Evolutionary conservation across 1,140 invertebrate species (phyloP).

Genomic region (Tachypleus tridentatus): DNA sequence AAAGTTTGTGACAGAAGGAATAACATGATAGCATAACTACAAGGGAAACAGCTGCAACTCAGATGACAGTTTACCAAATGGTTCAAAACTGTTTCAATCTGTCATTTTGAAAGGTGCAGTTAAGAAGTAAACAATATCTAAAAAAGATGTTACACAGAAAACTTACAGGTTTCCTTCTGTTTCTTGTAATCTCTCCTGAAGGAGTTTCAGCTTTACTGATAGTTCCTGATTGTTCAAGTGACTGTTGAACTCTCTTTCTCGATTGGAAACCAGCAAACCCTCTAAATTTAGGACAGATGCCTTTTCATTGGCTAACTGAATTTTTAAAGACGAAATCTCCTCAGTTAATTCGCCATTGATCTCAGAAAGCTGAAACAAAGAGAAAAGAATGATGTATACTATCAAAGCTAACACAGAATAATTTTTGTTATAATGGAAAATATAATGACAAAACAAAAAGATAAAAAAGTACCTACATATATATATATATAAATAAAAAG

Average conservation of each 20-base stretch:
- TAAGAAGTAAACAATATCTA: not conserved
- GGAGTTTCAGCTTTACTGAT: not conserved
- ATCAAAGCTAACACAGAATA: too few species aligned
- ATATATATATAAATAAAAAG: too few species aligned
- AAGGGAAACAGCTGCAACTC: too few species aligned
- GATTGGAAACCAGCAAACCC: not conserved
- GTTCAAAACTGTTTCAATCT: not conserved
- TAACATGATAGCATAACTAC: too few species aligned
- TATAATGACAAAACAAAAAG: too few species aligned
- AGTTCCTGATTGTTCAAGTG: not conserved
- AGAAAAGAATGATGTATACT: too few species aligned
- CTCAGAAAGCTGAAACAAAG: too few species aligned
- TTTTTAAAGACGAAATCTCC: not conserved
- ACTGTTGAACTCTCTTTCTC: not conserved
- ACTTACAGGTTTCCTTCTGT: not conserved
- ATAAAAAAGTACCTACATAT: too few species aligned
- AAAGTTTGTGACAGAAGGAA: too few species aligned
- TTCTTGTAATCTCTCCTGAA: not conserved
- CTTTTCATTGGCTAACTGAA: not conserved
- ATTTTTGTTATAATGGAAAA: too few species aligned
- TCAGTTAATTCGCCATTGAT: not conserved
- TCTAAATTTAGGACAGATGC: not conserved
- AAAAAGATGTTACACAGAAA: not conserved
- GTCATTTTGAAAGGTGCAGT: not conserved
- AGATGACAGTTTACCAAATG: too few species aligned